phyloP scores from a whole-genome alignment of 2,797 vertebrate genomes.

The Mionectes olivaceus region DNA sequence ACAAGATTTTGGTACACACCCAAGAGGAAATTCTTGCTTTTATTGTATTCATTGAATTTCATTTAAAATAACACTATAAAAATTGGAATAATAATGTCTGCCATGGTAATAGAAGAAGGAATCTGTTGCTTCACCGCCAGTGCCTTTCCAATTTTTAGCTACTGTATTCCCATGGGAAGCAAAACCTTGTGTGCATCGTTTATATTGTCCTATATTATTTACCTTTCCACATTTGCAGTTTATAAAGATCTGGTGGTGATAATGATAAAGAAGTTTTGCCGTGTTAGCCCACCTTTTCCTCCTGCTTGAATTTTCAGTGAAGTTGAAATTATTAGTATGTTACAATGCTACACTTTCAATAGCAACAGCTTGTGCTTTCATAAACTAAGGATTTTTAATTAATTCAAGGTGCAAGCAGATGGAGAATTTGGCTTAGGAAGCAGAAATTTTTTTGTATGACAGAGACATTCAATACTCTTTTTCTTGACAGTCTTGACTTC shows the following conservation, averaged over 20 bases:
- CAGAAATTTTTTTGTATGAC: neutral
- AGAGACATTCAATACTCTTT: neutral
- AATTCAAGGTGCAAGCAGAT: constrained; percentile 3
- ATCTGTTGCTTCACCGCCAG: neutral
- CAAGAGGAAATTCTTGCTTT: neutral
- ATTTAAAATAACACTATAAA: neutral
- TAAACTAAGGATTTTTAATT: neutral
- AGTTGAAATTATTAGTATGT: neutral
- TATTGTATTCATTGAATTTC: neutral
- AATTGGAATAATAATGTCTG: neutral
- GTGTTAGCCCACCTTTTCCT: neutral
- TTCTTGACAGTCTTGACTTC: neutral
- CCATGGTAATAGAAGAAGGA: neutral
- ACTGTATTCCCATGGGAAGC: neutral
- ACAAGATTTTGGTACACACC: neutral
- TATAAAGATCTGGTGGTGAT: neutral
- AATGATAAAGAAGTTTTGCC: neutral
- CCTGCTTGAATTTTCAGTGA: neutral
- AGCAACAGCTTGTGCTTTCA: constrained; percentile 11
- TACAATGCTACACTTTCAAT: neutral
- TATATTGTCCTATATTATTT: neutral
- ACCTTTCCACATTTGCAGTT: neutral
- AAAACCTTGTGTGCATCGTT: neutral
- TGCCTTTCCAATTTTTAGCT: neutral
- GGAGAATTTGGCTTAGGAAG: neutral